Base-by-base conservation (phyloP, 2,797 vertebrate species). In the Ctenochaetus hawaiiensis region DNA sequence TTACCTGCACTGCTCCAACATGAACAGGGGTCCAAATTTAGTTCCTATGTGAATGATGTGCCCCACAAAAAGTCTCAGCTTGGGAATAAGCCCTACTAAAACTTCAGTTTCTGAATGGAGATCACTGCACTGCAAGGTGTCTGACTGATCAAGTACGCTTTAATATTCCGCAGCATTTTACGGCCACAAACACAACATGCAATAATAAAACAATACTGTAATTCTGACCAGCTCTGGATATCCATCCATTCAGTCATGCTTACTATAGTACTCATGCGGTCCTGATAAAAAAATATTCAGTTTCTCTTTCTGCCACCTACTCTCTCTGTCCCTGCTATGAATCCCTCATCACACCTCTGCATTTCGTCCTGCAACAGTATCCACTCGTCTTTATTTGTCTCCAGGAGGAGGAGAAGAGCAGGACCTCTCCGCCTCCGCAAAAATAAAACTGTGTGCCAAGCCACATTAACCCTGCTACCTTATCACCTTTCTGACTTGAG, bases 371-470 rank as follows among this genome's bases (percentile, higher is more conserved):
- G 87, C 60, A 58, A 86, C 84, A 86, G 80, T 87, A 77, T 88
- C 90, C 72, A 58, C 81, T 75, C 43, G 0, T 54, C 62, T 71
- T 63, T 43, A 2, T 4, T 44, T 23, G 37, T 58, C 71, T 77
- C 62, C 47, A 37, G 62, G 41, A 58, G 44, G 77, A 12, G 39
- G 43, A 47, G 57, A 65, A 41, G 68, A 78, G 74, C 30, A 11
- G 48, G 70, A 74, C 81, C 81, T 77, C 84, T 83, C 81, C 73
- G 26, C 81, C 83, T 86, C 80, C 62, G 65, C 80, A 89, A 83
- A 90, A 91, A 93, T 92, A 94, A 93, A 92, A 92, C 20, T 16
- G 64, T 60, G 73, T 80, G 90, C 87, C 90, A 89, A 86, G 88
- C 85, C 43, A 59, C 86, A 91, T 93, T 93, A 92, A 94, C 77